Evolutionary conservation across 2,113 vertebrate genomes (phyloP), one percentile per base, ranked within the genome.

Genomic region (Australoheros scitulus): DNA sequence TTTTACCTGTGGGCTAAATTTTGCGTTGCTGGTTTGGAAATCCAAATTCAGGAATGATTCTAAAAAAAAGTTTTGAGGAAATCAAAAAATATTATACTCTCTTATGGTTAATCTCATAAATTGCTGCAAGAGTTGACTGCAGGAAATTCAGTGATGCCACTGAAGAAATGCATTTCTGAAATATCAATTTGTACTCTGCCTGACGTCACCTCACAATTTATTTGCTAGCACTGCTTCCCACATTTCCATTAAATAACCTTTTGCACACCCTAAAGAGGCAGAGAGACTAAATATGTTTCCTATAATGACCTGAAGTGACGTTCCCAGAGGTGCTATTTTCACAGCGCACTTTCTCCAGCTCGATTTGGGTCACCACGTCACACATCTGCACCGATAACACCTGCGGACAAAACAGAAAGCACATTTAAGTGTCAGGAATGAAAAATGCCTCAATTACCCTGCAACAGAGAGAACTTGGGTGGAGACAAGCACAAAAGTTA

Each of bases 301-400:
- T 41, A 81, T 61, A 82, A 64, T 91, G 72, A 96, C 95, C 95
- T 93, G 94, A 92, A 22, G 94, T 95, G 89, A 95, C 70, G 72
- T 96, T 96, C 82, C 90, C 93, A 52, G 86, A 86, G 52, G 88
- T 93, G 88, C 75, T 87, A 52, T 94, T 94, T 81, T 95, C 91
- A 61, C 95, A 96, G 76, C 79, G 93, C 84, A 93, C 90, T 29
- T 41, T 93, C 87, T 95, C 95, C 93, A 91, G 82, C 78, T 92
- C 89, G 9, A 96, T 94, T 87, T 96, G 95, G 14, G 93, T 95
- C 77, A 94, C 86, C 82, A 96, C 87, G 1, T 96, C 93, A 18
- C 95, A 96, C 94, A 95, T 94, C 87, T 95, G 95, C 86, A 94
- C 81, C 1, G 91, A 90, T 0, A 52, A 34, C 64, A 91, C 92